Evolutionary conservation across 2,797 vertebrate species (phyloP), one percentile per base, ranked within the genome.

Genomic region (Brachymystax lenok): DNA sequence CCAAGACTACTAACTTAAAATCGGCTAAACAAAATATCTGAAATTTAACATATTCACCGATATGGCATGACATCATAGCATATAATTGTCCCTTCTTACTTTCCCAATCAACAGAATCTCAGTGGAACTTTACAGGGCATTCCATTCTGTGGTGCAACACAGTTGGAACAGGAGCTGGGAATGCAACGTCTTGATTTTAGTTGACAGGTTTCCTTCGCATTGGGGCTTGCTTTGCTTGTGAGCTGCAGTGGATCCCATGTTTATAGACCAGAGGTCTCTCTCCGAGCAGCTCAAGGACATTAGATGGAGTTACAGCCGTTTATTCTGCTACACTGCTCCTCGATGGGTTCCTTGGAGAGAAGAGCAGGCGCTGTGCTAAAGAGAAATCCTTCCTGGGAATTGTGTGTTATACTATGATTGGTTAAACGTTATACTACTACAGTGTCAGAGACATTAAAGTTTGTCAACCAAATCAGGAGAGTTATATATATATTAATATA

Each of bases 231-330:
- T 63, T 61, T 79, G 69, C 81, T 30, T 71, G 84, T 88, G 84
- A 92, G 87, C 82, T 84, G 82, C 79, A 84, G 75, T 82, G 84
- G 86, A 81, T 89, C 50, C 0, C 0, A 83, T 84, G 83, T 87
- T 88, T 83, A 90, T 88, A 86, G 87, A 90, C 87, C 83, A 79
- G 79, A 84, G 80, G 83, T 85, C 87, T 85, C 79, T 77, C 77
- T 63, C 82, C 84, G 79, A 88, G 85, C 81, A 83, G 87, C 88
- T 90, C 88, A 91, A 91, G 86, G 90, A 85, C 89, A 89, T 90
- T 86, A 88, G 86, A 90, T 92, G 86, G 84, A 30, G 76, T 86
- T 84, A 56, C 75, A 87, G 61, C 35, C 73, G 82, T 92, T 93
- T 85, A 88, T 92, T 91, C 83, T 84, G 68, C 75, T 87, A 82